Evolutionary conservation across 2,888 invertebrate species (phyloP).

Genomic region (Harpagoxenus sublaevis): DNA sequence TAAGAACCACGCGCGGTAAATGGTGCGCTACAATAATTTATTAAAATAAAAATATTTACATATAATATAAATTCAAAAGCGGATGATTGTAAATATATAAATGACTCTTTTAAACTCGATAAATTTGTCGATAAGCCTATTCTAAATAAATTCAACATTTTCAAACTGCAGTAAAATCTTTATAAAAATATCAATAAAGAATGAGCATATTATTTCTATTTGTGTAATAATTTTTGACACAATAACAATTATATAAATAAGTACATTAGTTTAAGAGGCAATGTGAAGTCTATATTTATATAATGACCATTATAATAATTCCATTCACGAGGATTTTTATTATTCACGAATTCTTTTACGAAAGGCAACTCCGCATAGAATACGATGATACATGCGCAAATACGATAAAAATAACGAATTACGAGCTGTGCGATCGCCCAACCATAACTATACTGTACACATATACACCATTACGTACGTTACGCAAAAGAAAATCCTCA

Average conservation of each 20-base stretch:
- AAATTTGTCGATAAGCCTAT: not conserved
- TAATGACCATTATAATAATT: slow-evolving; percentile 15
- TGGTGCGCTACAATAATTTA: too few species aligned
- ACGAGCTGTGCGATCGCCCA: slow-evolving; percentile 3
- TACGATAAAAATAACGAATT: slow-evolving; percentile 16
- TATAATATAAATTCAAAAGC: too few species aligned
- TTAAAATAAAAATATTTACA: too few species aligned
- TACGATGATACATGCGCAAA: not conserved
- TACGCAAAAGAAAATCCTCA: not conserved
- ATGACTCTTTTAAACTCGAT: not conserved
- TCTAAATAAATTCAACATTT: too few species aligned
- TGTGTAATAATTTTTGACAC: not conserved
- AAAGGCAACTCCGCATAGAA: not conserved
- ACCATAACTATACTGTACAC: not conserved
- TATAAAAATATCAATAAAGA: not conserved
- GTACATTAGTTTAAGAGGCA: not conserved
- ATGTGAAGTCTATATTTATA: not conserved
- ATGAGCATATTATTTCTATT: not conserved
- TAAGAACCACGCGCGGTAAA: too few species aligned
- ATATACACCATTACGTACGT: not conserved
- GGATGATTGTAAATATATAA: not conserved
- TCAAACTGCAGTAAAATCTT: not conserved
- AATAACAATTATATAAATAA: not conserved
- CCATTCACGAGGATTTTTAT: slow-evolving; percentile 5
- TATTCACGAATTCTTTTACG: not conserved